phyloP scores from a whole-genome alignment of 2,113 vertebrate species.

The Tetrao urogallus region DNA sequence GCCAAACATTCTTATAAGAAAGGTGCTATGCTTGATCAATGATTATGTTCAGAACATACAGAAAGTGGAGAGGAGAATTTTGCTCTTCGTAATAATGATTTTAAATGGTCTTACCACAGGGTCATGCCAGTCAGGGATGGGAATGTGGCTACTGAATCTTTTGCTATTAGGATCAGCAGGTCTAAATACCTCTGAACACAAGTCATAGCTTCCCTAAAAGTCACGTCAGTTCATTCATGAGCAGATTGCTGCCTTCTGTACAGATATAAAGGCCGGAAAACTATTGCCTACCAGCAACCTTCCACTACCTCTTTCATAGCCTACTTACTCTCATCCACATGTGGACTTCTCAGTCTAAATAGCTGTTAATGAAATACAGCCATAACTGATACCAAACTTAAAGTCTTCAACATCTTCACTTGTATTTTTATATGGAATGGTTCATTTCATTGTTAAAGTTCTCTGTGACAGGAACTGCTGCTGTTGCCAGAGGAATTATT shows the following conservation, averaged over 20 bases:
- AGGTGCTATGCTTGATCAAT: background rate
- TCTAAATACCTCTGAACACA: background rate
- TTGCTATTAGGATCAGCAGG: background rate
- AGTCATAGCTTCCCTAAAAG: background rate
- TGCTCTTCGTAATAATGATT: background rate
- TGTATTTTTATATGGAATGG: background rate
- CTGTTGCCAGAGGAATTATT: background rate
- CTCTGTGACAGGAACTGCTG: background rate
- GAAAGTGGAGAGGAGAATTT: background rate
- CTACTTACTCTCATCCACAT: background rate
- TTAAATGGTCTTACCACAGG: background rate
- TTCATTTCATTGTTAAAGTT: background rate
- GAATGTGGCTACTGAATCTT: background rate
- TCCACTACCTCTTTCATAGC: background rate
- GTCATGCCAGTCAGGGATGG: background rate
- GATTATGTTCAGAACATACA: background rate
- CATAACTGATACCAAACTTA: background rate
- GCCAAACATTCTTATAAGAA: background rate
- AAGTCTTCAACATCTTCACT: background rate
- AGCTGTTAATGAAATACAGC: background rate
- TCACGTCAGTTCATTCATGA: background rate
- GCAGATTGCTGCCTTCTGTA: background rate
- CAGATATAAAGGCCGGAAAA: background rate
- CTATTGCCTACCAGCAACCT: background rate
- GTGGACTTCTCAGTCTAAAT: background rate